A percentile compares a stretch with the other conserved stretches of the same genome.
Evolutionary conservation across 1,140 invertebrate species (phyloP).

Genomic region (Octopus sinensis): DNA sequence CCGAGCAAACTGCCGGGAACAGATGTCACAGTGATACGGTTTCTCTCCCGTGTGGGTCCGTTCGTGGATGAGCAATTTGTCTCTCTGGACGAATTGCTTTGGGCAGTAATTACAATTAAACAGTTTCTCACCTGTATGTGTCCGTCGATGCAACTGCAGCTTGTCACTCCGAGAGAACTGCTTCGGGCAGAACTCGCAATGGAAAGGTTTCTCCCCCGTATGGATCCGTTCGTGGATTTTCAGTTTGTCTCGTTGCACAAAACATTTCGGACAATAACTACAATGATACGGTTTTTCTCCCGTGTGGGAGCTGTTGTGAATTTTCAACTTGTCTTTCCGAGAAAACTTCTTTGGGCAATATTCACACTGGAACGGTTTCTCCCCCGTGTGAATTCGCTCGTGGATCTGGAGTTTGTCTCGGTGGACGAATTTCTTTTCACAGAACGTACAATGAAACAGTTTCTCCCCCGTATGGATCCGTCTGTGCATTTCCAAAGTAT

Average conservation of each 20-base stretch:
- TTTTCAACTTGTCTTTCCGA: constrained; percentile 85
- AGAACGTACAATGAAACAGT: constrained; percentile 84
- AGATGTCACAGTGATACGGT: constrained; percentile 86
- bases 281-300: constrained; percentile 71
- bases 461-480: constrained; percentile 27
- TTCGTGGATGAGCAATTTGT: neutral
- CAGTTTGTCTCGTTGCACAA: neutral
- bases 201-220: constrained; percentile 62
- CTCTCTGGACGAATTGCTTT: constrained; percentile 64
- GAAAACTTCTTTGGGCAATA: constrained; percentile 71
- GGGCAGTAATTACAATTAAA: constrained; percentile 84
- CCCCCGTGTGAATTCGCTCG: constrained; percentile 64
- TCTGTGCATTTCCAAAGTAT: constrained; percentile 47
- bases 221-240: constrained; percentile 66
- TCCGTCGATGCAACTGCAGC: constrained; percentile 72
- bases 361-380: constrained; percentile 52
- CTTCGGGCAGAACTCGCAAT: constrained; percentile 69
- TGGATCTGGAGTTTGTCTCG: constrained; percentile 86
- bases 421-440: constrained; percentile 81
- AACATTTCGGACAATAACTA: constrained; percentile 26
- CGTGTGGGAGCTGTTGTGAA: constrained; percentile 80
- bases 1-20: constrained; percentile 82
- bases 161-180: constrained; percentile 86
- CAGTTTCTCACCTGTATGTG: constrained; percentile 56
- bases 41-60: constrained; percentile 76